Percentiles rank a stretch among this genome's conserved stretches.
phyloP scores from a whole-genome alignment of 2,888 invertebrate genomes.

The Napeogenes inachia region DNA sequence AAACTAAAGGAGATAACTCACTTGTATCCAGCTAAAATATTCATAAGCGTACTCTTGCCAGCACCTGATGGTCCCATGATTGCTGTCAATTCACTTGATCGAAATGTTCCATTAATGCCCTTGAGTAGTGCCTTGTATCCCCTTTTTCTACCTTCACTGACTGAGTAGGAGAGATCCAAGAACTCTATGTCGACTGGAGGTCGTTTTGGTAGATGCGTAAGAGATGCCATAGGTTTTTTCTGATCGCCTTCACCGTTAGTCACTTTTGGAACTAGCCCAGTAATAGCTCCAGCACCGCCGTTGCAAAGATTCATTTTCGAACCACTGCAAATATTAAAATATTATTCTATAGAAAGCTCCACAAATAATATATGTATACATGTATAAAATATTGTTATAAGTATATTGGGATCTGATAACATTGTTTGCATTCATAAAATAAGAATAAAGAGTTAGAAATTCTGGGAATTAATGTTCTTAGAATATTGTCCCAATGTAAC shows the following conservation, averaged over 20 bases:
- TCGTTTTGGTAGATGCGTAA: constrained; percentile 89
- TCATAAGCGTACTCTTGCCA: constrained; percentile 90
- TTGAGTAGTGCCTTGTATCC: constrained; percentile 93
- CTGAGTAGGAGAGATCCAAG: constrained; percentile 90
- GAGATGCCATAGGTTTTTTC: constrained; percentile 84
- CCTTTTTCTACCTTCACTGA: constrained; percentile 87
- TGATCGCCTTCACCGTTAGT: constrained; percentile 84
- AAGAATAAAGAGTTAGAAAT: neutral
- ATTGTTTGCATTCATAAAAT: neutral
- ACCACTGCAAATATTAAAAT: constrained; percentile 71
- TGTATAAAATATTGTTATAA: too few relatives aligned
- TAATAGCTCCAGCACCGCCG: constrained; percentile 75
- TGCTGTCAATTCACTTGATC: constrained; percentile 93
- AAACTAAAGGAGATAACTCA: constrained; percentile 59
- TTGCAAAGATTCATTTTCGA: constrained; percentile 86
- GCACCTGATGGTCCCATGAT: constrained; percentile 96
- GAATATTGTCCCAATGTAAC: too few relatives aligned
- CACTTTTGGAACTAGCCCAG: constrained; percentile 81
- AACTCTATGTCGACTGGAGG: constrained; percentile 95
- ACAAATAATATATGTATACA: too few relatives aligned
- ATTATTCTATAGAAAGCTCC: too few relatives aligned
- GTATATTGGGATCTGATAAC: neutral
- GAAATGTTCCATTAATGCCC: constrained; percentile 91
- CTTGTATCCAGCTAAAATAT: constrained; percentile 92
- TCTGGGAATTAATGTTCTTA: neutral